Percentiles rank a stretch among this genome's conserved stretches.
phyloP scores from a whole-genome alignment of 2,113 vertebrate species.

The Mustela lutreola region DNA sequence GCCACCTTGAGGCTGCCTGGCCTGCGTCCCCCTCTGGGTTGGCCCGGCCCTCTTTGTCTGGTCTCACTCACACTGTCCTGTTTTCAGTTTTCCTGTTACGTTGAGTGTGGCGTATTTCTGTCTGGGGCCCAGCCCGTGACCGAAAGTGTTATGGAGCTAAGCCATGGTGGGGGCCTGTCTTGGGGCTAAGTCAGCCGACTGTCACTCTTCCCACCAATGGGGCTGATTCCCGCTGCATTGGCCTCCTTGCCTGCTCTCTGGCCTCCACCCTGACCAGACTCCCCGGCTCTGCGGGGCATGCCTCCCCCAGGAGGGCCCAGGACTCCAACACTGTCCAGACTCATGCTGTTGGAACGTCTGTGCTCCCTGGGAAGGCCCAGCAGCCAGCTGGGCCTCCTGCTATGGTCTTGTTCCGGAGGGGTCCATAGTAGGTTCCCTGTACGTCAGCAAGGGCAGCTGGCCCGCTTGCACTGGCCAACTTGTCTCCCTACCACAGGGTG shows the following conservation, averaged over 20 bases:
- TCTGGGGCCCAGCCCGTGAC: neutral
- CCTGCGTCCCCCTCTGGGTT: fast-evolving
- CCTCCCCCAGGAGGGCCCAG: neutral
- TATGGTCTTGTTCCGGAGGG: neutral
- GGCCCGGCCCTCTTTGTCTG: neutral
- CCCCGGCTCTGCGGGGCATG: neutral
- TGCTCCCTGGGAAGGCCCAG: neutral
- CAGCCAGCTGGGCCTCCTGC: neutral
- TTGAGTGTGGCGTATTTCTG: neutral
- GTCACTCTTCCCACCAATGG: neutral
- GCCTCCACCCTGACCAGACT: neutral
- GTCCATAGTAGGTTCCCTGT: neutral
- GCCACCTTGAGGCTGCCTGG: neutral
- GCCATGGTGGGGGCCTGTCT: neutral
- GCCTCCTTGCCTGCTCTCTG: neutral
- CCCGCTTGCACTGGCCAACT: neutral
- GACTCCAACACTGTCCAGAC: neutral
- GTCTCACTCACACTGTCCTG: neutral
- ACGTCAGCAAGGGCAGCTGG: neutral
- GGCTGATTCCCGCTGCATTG: fast-evolving
- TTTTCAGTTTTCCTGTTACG: neutral
- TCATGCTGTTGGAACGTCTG: no score
- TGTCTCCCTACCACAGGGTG: neutral
- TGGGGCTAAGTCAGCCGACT: neutral
- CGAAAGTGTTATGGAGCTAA: neutral